phyloP scores from a whole-genome alignment of 2,797 vertebrate genomes.

The Danio tinwini region DNA sequence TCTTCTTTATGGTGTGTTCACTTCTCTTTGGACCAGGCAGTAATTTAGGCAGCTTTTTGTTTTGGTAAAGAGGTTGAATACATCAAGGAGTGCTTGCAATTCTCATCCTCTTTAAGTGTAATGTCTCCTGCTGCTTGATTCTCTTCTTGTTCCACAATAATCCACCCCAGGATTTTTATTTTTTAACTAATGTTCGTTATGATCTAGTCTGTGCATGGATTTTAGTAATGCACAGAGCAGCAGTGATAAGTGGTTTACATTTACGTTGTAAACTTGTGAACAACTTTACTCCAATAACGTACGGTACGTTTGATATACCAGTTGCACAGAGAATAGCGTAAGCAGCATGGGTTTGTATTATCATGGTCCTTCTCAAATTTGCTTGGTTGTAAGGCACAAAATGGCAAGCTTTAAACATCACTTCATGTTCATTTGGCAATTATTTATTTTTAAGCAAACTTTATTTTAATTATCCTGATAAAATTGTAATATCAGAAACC shows the following conservation, averaged over 20 bases:
- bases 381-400: constrained; percentile 17
- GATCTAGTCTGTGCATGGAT: constrained; percentile 7
- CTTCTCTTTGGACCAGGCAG: constrained; percentile 54
- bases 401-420: constrained; percentile 43
- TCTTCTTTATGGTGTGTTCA: constrained; percentile 35
- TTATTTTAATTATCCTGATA: constrained; percentile 41
- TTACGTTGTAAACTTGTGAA: constrained; percentile 20
- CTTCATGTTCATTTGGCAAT: constrained; percentile 34
- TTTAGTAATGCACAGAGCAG: constrained; percentile 13
- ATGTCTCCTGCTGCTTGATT: constrained; percentile 24
- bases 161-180: neutral
- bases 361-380: constrained; percentile 4
- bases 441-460: neutral
- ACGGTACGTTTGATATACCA: constrained; percentile 16
- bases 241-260: neutral
- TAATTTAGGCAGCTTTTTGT: constrained; percentile 60
- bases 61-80: constrained; percentile 32
- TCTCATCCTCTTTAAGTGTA: constrained; percentile 30
- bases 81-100: neutral
- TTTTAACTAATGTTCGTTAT: constrained; percentile 19
- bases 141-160: constrained; percentile 10
- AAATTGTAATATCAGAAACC: constrained; percentile 58
- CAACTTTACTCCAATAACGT: constrained; percentile 31
- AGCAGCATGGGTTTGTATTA: constrained; percentile 24
- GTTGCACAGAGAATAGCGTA: constrained; percentile 38